Base-by-base conservation (phyloP, 2,113 vertebrate species). In the Equus quagga region DNA sequence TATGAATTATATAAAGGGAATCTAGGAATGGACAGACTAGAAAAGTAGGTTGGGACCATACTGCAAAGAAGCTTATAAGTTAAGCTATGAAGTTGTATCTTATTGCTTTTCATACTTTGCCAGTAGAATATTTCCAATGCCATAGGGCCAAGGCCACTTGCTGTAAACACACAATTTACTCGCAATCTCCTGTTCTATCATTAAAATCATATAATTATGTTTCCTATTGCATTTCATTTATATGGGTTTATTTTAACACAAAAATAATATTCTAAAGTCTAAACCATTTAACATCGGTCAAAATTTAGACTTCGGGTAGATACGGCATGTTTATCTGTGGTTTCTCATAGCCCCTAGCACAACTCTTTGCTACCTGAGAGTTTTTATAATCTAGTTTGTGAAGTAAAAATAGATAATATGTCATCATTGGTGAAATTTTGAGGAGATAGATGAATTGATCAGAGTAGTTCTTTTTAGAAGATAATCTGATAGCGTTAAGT, bases 391-490 rank as follows among this genome's bases (percentile, higher is more conserved):
- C 14, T n/a, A 56, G 19, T 79, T 49, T 94, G 54, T 87, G 18
- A 95, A 90, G 11, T 24, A 41, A 87, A 87, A 67, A 56, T n/a
- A 72, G 21, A 95, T 82, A 86, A 94, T 73, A 64, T 19, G 26
- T 6, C 41, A 73, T 91, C 19, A 44, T 1, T 62, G n/a, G 14
- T n/a, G 51, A 56, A 76, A 81, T 85, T 85, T 24, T 89, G 89
- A 96, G 58, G 41, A 36, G 3, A 92, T 23, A 94, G 56, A 82
- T 89, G 70, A 90, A 67, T 58, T 79, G 49, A 64, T 82, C 21
- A 62, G 51, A 72, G 19, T 17, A 17, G 18, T 67, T 67, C 85
- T 69, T 69, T 96, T 94, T 94, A 83, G 65, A 93, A 94, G 46
- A 84, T 89, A 94, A 93, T 65, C 49, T 78, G 26, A 78, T 11